These are phyloP conservation scores for Dasysyrphus tricinctus DNA, from an alignment of 2,888 invertebrate genomes.

Conservation along the genomic window DNA sequence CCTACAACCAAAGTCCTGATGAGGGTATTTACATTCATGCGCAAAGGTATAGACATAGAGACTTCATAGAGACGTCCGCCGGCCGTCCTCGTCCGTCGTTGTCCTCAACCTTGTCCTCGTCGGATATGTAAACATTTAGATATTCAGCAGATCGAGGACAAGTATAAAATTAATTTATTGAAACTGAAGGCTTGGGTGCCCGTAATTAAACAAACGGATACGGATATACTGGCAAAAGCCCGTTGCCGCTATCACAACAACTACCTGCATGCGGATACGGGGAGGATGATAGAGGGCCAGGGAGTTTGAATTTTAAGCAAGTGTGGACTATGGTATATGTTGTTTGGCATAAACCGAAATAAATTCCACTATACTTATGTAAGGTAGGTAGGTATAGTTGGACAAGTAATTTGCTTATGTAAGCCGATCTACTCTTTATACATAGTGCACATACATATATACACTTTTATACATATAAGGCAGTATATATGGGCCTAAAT, in stretches of 20 bases:
- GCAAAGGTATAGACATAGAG: constrained; percentile 72
- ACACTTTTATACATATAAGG: not conserved
- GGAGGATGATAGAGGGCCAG: not conserved
- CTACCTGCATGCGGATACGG: constrained; percentile 47
- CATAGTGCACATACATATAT: not conserved
- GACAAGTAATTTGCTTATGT: constrained; percentile 56
- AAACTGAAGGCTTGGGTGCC: constrained; percentile 74
- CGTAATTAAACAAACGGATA: constrained; percentile 69
- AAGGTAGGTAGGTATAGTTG: constrained; percentile 36
- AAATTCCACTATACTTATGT: constrained; percentile 49
- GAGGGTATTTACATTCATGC: constrained; percentile 76
- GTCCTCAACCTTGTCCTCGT: not conserved
- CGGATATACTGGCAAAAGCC: constrained; percentile 45
- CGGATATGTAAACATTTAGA: constrained; percentile 75
- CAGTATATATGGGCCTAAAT: constrained; percentile 61
- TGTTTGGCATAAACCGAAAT: constrained; percentile 40
- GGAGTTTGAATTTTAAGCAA: constrained; percentile 33
- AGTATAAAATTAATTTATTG: constrained; percentile 75
- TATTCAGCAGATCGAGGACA: constrained; percentile 72
- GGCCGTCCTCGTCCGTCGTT: not conserved
- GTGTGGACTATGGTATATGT: constrained; percentile 44
- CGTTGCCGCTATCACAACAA: constrained; percentile 21
- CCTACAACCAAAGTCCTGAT: constrained; percentile 67
- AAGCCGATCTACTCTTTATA: constrained; percentile 25
- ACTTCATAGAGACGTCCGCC: constrained; percentile 65